Percentiles rank a stretch among this genome's conserved stretches.
phyloP scores from a whole-genome alignment of 1,140 invertebrate genomes.

The Babylonia areolata region DNA sequence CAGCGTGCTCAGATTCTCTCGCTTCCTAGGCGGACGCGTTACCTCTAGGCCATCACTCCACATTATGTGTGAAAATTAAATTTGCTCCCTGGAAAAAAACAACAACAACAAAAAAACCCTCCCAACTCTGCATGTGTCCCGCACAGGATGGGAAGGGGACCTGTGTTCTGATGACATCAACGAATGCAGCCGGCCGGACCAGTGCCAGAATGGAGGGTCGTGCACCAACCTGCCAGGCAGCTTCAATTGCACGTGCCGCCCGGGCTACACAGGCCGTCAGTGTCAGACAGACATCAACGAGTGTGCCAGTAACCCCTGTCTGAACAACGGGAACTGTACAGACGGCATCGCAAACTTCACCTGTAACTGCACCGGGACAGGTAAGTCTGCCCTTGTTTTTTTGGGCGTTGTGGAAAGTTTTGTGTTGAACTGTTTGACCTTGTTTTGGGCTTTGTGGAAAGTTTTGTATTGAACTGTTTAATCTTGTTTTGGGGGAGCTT shows the following conservation, averaged over 20 bases:
- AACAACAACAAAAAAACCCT: no score
- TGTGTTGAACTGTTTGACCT: no score
- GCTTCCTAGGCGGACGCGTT: no score
- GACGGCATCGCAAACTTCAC: constrained; percentile 86
- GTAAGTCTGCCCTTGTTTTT: constrained; percentile 16
- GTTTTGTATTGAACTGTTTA: no score
- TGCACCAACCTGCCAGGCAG: constrained; percentile 71
- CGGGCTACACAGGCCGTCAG: constrained; percentile 87
- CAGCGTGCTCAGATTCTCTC: no score
- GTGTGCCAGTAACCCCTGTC: constrained; percentile 82
- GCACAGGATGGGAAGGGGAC: constrained; percentile 51
- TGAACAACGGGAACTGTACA: constrained; percentile 86
- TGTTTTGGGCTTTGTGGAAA: no score
- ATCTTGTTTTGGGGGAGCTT: no score
- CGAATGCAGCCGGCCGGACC: constrained; percentile 41
- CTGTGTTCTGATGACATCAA: constrained; percentile 48
- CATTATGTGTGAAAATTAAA: no score
- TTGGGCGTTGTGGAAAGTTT: no score
- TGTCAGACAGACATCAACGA: constrained; percentile 95
- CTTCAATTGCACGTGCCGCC: constrained; percentile 90
- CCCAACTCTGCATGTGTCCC: background rate
- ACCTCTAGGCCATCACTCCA: no score
- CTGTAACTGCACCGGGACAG: constrained; percentile 56
- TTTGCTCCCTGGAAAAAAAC: no score
- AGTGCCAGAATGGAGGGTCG: constrained; percentile 73